phyloP scores from a whole-genome alignment of 1,140 invertebrate species.

The Aphaenogaster floridana region DNA sequence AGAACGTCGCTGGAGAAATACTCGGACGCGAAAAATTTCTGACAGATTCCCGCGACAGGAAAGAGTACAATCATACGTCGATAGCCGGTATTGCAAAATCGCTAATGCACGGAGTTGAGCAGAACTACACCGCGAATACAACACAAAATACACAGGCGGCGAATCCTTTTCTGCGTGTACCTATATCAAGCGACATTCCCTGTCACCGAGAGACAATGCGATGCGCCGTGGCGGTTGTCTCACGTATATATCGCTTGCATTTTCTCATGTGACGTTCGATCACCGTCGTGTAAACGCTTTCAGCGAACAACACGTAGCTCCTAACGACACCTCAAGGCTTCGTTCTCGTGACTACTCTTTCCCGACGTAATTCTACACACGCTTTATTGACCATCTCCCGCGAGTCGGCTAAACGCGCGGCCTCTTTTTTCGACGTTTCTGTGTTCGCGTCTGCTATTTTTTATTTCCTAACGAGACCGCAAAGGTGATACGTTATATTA shows the following conservation, averaged over 20 bases:
- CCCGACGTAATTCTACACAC: slow-evolving; percentile 17
- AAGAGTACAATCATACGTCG: slow-evolving; percentile 27
- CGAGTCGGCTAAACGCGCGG: background rate
- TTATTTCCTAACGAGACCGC: slow-evolving; percentile 7
- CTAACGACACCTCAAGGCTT: slow-evolving; percentile 59
- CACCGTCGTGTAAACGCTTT: slow-evolving; percentile 51
- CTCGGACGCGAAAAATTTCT: background rate
- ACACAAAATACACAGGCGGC: background rate
- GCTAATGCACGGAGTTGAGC: slow-evolving; percentile 33
- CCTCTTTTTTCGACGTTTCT: slow-evolving; percentile 56
- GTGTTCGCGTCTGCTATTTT: slow-evolving; percentile 20
- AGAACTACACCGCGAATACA: background rate
- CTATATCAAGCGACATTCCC: slow-evolving; percentile 61
- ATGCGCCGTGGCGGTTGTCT: slow-evolving; percentile 41
- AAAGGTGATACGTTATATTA: background rate
- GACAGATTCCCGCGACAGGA: slow-evolving; percentile 22
- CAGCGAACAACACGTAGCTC: slow-evolving; percentile 40
- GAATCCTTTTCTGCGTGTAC: background rate
- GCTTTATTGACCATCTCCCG: slow-evolving; percentile 39
- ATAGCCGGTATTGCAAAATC: slow-evolving; percentile 65
- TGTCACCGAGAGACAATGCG: slow-evolving; percentile 70
- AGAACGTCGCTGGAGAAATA: background rate
- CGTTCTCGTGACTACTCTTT: background rate
- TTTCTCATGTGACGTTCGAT: slow-evolving; percentile 39
- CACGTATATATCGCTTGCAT: slow-evolving; percentile 39